Conservation (phyloP, 2,113 vertebrate species). For the Anolis carolinensis region DNA sequence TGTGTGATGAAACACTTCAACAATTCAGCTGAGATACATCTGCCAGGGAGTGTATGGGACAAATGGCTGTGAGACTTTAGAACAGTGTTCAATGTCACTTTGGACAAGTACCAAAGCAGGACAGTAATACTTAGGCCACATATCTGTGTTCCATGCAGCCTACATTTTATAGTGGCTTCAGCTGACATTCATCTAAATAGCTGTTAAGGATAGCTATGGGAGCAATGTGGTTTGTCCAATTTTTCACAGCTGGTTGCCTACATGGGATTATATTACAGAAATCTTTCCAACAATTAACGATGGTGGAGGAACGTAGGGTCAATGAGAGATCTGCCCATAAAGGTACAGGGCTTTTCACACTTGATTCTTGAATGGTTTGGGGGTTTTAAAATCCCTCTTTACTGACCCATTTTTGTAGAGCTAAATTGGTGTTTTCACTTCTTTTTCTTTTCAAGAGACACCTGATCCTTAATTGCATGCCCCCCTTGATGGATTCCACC, state of each 20-base stretch:
- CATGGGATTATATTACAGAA: neutral
- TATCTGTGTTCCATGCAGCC: neutral
- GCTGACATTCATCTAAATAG: neutral
- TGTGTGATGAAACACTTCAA: neutral
- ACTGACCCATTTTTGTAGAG: too few relatives aligned
- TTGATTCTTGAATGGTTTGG: too few relatives aligned
- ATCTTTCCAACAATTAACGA: neutral
- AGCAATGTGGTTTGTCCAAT: neutral
- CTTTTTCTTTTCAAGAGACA: too few relatives aligned
- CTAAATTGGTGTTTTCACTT: too few relatives aligned
- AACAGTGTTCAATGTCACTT: neutral
- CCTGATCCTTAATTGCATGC: too few relatives aligned
- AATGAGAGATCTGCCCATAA: too few relatives aligned
- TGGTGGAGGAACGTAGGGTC: too few relatives aligned
- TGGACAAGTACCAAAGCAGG: neutral
- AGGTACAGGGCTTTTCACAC: too few relatives aligned
- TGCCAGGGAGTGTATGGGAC: neutral
- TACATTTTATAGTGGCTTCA: neutral
- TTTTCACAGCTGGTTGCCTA: neutral
- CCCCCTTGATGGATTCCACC: too few relatives aligned
- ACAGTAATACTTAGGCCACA: too few relatives aligned
- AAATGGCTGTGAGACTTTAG: neutral
- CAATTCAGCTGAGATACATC: fast-evolving
- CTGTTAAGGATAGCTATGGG: neutral
- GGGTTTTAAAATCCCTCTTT: too few relatives aligned